Base-by-base conservation (phyloP, 2,113 vertebrate species). In the Tachysurus vachellii region DNA sequence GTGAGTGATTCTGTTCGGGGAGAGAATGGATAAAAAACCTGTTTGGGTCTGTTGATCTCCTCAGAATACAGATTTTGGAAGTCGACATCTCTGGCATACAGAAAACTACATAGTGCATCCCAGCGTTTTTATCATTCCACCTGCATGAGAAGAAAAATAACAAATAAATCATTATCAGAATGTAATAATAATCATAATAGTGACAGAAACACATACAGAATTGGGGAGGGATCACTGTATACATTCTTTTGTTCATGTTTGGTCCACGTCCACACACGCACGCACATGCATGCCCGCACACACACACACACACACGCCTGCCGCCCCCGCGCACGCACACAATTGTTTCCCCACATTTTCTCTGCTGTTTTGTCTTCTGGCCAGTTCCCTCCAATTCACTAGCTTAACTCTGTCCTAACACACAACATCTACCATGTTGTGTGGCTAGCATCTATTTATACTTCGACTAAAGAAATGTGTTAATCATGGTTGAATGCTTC, bases 51-150 rank as follows among this genome's bases (percentile, higher is more conserved):
- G 97, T 98, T 84, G 94, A 95, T 92, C 94, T 97, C 64, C 96
- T 95, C 88, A 99, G 91, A 28, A 99, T 93, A 91, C 96, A 95
- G 86, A 99, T 95, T 92, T 96, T 98, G 76, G 94, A 95, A 79
- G 96, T 73, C 0, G 96, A 97, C 86, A 96, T 93, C 89, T 97
- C 96, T 81, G 96, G 94, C 94, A 99, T 96, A 82, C 96, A 97
- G 95, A 99, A 99, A 82, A 98, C 94, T 86, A 97, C 94, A 77
- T 97, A 97, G 92, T 98, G 98, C 91, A 98, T 94, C 92, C 95
- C 96, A 86, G 95, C 94, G 71, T 96, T 96, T 93, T 96, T 98
- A 92, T 99, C 96, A 68, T 99, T 99, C 97, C 98, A 99, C 91
- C 98, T 99, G 92, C 47, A 90, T 80, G 21, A 9, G 26, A 4